A percentile compares a stretch with the other conserved stretches of the same genome.
phyloP scores from a whole-genome alignment of 2,797 vertebrate genomes.

The Macroramphosus scolopax region DNA sequence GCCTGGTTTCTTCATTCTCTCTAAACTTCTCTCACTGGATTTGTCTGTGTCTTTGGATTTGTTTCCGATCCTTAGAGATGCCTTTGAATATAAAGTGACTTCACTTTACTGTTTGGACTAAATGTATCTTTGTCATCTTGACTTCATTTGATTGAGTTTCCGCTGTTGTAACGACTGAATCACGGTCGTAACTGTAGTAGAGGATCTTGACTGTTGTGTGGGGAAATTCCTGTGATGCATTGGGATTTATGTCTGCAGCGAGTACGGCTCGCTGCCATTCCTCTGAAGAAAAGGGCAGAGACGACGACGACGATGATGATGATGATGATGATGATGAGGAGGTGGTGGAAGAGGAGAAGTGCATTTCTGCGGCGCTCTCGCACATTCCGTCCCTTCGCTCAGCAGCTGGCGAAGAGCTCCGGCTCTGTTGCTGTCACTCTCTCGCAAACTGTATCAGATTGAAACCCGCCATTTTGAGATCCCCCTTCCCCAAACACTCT shows the following conservation, averaged over 20 bases:
- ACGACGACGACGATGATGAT: conserved; percentile 38
- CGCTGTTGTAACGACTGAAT: neutral
- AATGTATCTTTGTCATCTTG: too few species aligned
- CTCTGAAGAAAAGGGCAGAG: conserved; percentile 34
- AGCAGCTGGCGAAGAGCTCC: conserved; percentile 50
- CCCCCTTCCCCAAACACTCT: conserved; percentile 8
- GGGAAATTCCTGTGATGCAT: conserved; percentile 23
- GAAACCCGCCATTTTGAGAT: conserved; percentile 39
- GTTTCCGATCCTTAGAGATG: too few species aligned
- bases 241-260: conserved; percentile 26
- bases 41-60: too few species aligned
- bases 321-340: conserved; percentile 16
- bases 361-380: conserved; percentile 48
- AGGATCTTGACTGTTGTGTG: conserved; percentile 5
- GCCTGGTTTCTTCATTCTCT: too few species aligned
- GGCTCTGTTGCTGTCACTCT: conserved; percentile 58
- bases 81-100: too few species aligned
- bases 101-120: too few species aligned
- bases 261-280: conserved; percentile 15
- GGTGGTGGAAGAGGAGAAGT: conserved; percentile 43
- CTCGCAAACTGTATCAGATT: conserved; percentile 64
- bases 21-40: too few species aligned
- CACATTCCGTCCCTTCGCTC: conserved; percentile 69
- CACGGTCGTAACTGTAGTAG: conserved; percentile 6
- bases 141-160: neutral